Conservation (phyloP, 2,113 vertebrate genomes). For the Callipepla californica region DNA sequence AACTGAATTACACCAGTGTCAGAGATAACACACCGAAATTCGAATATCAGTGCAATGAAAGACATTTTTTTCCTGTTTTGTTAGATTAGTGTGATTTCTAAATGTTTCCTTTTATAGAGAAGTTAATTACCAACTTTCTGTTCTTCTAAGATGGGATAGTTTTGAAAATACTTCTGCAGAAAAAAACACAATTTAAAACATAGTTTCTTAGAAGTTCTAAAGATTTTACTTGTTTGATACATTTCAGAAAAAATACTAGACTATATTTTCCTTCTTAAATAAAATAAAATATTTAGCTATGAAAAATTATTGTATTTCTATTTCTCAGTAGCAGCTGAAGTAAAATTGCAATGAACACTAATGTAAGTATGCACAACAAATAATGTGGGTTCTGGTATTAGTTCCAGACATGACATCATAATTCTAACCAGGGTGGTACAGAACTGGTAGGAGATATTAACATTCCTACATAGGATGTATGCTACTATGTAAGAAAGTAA, state of each 20-base stretch:
- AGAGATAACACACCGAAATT: background rate
- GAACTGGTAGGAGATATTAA: background rate
- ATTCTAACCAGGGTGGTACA: background rate
- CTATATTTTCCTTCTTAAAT: background rate
- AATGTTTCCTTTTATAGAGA: background rate
- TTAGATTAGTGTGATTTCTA: background rate
- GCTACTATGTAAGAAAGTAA: background rate
- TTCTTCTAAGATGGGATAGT: background rate
- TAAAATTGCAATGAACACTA: background rate
- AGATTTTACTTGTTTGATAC: background rate
- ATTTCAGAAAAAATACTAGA: background rate
- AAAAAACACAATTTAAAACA: rapidly evolving
- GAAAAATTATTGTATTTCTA: background rate
- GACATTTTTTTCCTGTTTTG: background rate
- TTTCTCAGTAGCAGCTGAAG: background rate
- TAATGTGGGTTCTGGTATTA: background rate
- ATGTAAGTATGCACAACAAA: background rate
- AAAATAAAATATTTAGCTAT: background rate
- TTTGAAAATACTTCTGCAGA: background rate
- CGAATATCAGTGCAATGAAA: background rate
- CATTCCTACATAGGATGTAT: background rate
- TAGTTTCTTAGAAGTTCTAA: background rate
- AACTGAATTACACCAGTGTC: rapidly evolving
- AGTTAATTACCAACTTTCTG: background rate
- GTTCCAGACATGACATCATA: background rate